phyloP scores from a whole-genome alignment of 2,797 vertebrate genomes.

The Sebastes minor region DNA sequence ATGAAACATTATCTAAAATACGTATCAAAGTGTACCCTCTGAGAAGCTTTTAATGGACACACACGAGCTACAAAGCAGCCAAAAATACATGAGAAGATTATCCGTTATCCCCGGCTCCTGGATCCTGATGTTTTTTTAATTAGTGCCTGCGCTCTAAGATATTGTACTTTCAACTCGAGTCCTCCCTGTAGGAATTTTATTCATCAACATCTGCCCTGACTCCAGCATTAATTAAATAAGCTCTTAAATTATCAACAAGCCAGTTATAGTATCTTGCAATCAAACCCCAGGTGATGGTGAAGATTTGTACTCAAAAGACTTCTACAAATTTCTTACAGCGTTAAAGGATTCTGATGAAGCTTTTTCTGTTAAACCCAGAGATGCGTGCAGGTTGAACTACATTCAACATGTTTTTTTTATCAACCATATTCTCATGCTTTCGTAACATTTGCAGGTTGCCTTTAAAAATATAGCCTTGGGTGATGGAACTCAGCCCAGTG shows the following conservation, averaged over 20 bases:
- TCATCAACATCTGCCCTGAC: conserved; percentile 67
- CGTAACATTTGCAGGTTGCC: conserved; percentile 23
- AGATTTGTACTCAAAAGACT: conserved; percentile 26
- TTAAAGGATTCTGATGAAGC: conserved; percentile 16
- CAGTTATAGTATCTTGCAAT: conserved; percentile 44
- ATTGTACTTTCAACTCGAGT: conserved; percentile 46
- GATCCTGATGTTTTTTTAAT: conserved; percentile 68
- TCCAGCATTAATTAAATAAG: conserved; percentile 62
- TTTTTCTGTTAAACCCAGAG: conserved; percentile 3
- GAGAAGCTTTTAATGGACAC: conserved; percentile 32
- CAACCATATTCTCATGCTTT: not conserved
- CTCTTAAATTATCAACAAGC: conserved; percentile 62
- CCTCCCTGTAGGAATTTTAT: conserved; percentile 53
- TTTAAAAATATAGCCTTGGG: conserved; percentile 46
- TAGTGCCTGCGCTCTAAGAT: conserved; percentile 52
- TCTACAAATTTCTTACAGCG: conserved; percentile 14
- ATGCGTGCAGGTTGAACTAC: conserved; percentile 14
- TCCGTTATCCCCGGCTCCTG: conserved; percentile 39
- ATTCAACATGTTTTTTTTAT: not conserved
- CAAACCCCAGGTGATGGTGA: conserved; percentile 51
- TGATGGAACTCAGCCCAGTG: conserved; percentile 56
- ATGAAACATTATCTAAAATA: conserved; percentile 7
- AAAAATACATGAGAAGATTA: conserved; percentile 46
- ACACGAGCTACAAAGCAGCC: conserved; percentile 29
- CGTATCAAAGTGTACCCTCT: not conserved